Conservation (phyloP, 2,113 vertebrate species). For the Butastur rufipennis region DNA sequence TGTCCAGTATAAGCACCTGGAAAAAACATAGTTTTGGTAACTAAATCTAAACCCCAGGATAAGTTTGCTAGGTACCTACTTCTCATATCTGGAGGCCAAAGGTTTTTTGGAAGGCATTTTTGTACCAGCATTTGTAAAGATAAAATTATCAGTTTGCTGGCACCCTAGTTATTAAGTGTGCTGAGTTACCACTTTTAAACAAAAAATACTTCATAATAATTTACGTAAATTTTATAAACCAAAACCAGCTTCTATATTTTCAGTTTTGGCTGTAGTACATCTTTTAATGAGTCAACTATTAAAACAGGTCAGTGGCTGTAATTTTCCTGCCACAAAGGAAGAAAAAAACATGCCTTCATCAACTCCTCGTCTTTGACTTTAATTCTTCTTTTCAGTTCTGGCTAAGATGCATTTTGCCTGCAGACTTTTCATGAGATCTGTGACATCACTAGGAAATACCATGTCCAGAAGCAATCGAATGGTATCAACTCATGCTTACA, state of each 20-base stretch:
- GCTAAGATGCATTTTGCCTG: neutral
- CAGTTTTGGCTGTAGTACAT: neutral
- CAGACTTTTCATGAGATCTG: neutral
- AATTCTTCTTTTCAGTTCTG: neutral
- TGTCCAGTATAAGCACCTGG: neutral
- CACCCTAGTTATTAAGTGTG: neutral
- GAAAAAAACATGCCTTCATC: neutral
- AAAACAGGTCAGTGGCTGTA: neutral
- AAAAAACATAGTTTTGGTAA: neutral
- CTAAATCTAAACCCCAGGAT: neutral
- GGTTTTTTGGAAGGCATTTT: neutral
- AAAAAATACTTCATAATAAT: neutral
- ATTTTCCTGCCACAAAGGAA: neutral
- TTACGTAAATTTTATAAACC: neutral
- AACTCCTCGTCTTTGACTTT: neutral
- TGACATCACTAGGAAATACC: neutral
- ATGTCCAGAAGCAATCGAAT: neutral
- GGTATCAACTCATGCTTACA: neutral
- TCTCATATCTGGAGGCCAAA: neutral
- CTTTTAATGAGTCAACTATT: neutral
- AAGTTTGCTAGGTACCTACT: neutral
- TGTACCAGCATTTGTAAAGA: neutral
- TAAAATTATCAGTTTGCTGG: neutral
- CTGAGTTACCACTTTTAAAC: neutral
- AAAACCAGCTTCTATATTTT: rapidly evolving